Evolutionary conservation across 2,888 invertebrate genomes (phyloP), one percentile per base, ranked within the genome.

Genomic region (Eremobia ochroleuca): DNA sequence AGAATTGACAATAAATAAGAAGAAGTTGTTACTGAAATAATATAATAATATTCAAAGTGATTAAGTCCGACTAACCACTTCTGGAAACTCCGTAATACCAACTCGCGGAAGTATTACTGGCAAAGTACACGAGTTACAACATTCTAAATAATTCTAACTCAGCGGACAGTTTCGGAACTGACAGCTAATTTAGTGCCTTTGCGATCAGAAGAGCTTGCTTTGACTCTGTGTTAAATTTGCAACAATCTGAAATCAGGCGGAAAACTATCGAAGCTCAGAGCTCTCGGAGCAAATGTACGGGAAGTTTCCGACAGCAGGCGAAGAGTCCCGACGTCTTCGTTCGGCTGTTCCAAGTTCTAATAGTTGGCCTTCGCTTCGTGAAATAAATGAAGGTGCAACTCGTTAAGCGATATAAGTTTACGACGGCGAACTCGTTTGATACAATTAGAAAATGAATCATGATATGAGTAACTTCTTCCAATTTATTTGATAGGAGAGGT

Each of bases 221-320:
- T 93, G 93, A 93, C 91, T 94, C 87, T 81, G 85, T 89, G 93
- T 93, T 94, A 91, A 94, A 94, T 95, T 95, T 94, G 94, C 94
- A 94, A 93, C 94, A 94, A 94, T 94, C 91, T 91, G 88, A 94
- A 95, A 94, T 93, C 94, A 93, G 94, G 93, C 94, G 95, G 94
- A 93, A 94, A 95, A 93, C 94, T 95, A 94, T 94, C 90, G 91
- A 84, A 92, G 93, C 91, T 92, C 91, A 82, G 85, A 76, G 89
- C 88, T 93, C 91, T 91, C 90, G 83, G 86, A 79, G 90, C 89
- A 92, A 94, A 94, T 92, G 93, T 94, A 94, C 93, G 81, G 86
- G 90, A 94, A 95, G 92, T 94, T 94, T 93, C 87, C 86, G 90
- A 91, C 91, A 92, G 91, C 82, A 82, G 86, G 78, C 89, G 87